phyloP scores from a whole-genome alignment of 2,888 invertebrate species.

The Ochlodes sylvanus region DNA sequence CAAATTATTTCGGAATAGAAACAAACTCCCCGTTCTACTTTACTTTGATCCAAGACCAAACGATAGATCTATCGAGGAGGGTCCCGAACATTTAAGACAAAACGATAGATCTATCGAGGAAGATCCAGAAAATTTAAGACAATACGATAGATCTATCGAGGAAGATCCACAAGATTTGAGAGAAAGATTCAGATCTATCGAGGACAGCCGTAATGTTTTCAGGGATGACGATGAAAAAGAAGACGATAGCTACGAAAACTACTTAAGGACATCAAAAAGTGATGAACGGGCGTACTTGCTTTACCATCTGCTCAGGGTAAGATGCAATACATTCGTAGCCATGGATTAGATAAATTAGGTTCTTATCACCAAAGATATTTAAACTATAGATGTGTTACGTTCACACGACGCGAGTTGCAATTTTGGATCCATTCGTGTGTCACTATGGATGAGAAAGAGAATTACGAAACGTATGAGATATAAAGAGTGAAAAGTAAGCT shows the following conservation, averaged over 20 bases:
- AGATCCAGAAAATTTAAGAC: background rate
- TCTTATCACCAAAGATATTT: too few relatives aligned
- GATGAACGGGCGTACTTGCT: conserved; percentile 45
- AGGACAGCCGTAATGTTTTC: background rate
- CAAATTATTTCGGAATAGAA: background rate
- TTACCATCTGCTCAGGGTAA: conserved; percentile 47
- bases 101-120: background rate
- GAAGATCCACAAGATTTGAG: background rate
- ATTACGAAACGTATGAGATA: too few relatives aligned
- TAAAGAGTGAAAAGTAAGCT: too few relatives aligned
- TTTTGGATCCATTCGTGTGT: too few relatives aligned
- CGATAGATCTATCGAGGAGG: background rate
- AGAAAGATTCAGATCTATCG: background rate
- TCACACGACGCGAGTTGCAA: too few relatives aligned
- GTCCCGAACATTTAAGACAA: background rate
- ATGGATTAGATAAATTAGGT: too few relatives aligned
- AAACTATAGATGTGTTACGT: too few relatives aligned
- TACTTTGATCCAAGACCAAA: conserved; percentile 16
- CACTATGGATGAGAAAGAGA: too few relatives aligned
- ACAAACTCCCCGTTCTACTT: conserved; percentile 19
- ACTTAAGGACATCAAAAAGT: conserved; percentile 27
- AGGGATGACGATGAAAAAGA: background rate
- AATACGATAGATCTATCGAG: background rate
- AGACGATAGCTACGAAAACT: background rate
- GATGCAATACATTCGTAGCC: background rate